Evolutionary conservation across 2,888 invertebrate species (phyloP).

Genomic region (Dusona sp.): DNA sequence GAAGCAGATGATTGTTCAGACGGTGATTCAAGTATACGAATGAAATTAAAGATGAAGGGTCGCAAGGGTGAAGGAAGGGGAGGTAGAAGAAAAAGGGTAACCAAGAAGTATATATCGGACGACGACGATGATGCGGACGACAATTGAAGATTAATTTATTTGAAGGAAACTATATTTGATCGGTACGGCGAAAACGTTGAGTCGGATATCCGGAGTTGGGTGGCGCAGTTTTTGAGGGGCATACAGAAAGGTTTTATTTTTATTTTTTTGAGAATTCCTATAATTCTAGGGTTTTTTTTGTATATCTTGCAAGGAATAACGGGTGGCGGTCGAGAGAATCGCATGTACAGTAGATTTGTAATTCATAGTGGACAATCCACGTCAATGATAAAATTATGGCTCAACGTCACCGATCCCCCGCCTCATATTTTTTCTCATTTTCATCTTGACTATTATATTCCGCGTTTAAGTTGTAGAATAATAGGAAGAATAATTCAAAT

Average conservation of each 20-base stretch:
- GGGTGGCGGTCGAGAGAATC: constrained; percentile 48
- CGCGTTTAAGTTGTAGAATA: constrained; percentile 46
- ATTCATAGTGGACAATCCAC: constrained; percentile 34
- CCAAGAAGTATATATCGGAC: constrained; percentile 88
- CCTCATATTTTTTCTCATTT: constrained; percentile 19
- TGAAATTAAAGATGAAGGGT: constrained; percentile 90
- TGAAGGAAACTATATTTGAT: constrained; percentile 23
- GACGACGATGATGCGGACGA: constrained; percentile 89
- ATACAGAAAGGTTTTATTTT: background rate
- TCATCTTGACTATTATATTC: constrained; percentile 19
- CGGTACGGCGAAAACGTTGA: background rate
- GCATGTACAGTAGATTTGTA: constrained; percentile 63
- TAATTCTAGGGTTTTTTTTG: constrained; percentile 25
- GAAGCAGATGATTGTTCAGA: constrained; percentile 88
- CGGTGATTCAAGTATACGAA: constrained; percentile 89
- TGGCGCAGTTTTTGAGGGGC: background rate
- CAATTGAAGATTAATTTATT: constrained; percentile 82
- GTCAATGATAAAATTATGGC: constrained; percentile 21
- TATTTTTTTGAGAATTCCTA: constrained; percentile 4
- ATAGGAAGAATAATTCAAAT: constrained; percentile 36
- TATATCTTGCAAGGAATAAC: constrained; percentile 44
- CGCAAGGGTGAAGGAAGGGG: constrained; percentile 85
- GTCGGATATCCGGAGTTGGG: background rate
- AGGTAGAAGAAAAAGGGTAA: constrained; percentile 86
- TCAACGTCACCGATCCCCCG: constrained; percentile 18